Evolutionary conservation across 1,140 invertebrate genomes (phyloP), one percentile per base, ranked within the genome.

Genomic region (Drosophila melanica): DNA sequence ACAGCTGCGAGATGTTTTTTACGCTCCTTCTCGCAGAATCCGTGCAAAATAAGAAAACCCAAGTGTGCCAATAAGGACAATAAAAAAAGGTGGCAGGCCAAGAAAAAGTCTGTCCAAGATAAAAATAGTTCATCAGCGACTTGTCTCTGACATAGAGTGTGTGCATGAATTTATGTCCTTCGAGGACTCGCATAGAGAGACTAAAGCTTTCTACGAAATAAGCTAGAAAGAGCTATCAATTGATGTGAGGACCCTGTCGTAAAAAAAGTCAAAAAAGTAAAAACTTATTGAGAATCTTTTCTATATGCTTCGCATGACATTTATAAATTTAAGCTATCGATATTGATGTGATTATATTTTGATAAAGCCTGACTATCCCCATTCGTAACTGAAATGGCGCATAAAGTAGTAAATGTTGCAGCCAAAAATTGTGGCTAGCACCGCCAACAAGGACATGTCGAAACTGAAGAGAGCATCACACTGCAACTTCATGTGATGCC

Each of bases 331-430:
- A 77, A 12, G 27, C 23, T 0, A 71, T 45, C 2, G n/a, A 11
- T 0, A 60, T 2, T 7, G 18, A 20, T 4, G 73, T 55, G 1
- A 70, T 16, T 4, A 54, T n/a, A 9, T 65, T 75, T 11, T 64
- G 47, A 47, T 65, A 84, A 3, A 0, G 54, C 10, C 4, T 5
- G 12, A 14, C 53, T 64, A 18, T 50, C 51, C 0, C 33, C 18
- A 2, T 58, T 18, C 0, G 11, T 27, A 5, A 8, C n/a, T 39
- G 7, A n/a, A n/a, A n/a, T 51, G 11, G 9, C 42, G 39, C 27
- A 23, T 14, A 33, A 59, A 74, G 8, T 14, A 48, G 53, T 74
- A 85, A n/a, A 85, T 64, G 42, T 85, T 85, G 50, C 81, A 85
- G 33, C 81, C 81, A 14, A 60, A 48, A 10, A 80, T 35, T 35